phyloP scores from a whole-genome alignment of 2,888 invertebrate species.

The Drosophila bunnanda region DNA sequence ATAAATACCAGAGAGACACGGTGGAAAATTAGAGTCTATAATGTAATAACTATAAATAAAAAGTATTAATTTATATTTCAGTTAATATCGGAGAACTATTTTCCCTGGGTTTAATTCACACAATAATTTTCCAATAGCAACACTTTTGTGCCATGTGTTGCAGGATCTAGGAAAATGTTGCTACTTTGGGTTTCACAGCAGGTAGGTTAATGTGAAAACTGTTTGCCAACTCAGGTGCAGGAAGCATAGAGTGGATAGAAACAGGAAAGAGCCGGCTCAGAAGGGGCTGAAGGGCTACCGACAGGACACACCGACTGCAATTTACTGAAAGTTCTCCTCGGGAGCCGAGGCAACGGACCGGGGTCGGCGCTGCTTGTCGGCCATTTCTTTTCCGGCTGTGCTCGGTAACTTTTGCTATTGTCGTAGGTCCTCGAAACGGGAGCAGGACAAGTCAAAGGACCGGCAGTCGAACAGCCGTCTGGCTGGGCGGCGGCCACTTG shows the following conservation, averaged over 20 bases:
- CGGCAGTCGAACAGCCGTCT: constrained; percentile 41
- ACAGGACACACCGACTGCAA: constrained; percentile 43
- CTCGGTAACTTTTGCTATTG: constrained; percentile 66
- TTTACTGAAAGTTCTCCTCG: constrained; percentile 44
- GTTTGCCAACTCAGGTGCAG: constrained; percentile 29
- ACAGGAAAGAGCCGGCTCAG: constrained; percentile 14
- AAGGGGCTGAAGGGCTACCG: not conserved
- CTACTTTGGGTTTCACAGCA: constrained; percentile 38
- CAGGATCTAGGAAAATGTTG: constrained; percentile 34
- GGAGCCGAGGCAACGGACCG: constrained; percentile 26
- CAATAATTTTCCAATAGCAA: not conserved
- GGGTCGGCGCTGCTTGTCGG: constrained; percentile 58
- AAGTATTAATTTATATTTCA: too few species aligned
- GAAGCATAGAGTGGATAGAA: constrained; percentile 28
- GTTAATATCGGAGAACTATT: too few species aligned
- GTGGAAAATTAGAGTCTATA: not conserved
- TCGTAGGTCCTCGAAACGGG: constrained; percentile 72
- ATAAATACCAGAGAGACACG: constrained; percentile 2
- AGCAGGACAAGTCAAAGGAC: constrained; percentile 49
- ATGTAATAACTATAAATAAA: too few species aligned
- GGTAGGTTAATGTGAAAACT: constrained; percentile 51
- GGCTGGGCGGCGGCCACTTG: constrained; percentile 49
- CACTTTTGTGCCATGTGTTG: constrained; percentile 11
- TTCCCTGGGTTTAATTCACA: not conserved
- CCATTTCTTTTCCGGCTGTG: constrained; percentile 56